Evolutionary conservation across 2,797 vertebrate species (phyloP), one percentile per base, ranked within the genome.

Genomic region (Hydrolagus colliei): DNA sequence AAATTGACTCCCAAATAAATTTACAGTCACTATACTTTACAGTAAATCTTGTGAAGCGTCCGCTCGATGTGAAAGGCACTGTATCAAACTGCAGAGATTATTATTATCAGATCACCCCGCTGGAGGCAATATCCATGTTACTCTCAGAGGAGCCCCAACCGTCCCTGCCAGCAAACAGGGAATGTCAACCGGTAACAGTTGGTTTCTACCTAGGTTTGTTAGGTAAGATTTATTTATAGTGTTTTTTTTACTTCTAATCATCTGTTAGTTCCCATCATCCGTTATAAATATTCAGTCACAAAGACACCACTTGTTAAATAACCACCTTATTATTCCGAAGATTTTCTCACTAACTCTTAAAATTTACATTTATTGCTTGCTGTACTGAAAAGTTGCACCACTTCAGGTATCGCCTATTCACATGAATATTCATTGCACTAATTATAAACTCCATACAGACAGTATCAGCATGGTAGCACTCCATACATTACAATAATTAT

Each of bases 301-400:
- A 71, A 68, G 65, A 4, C 32, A 84, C 27, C 65, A 41, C 71
- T 63, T 84, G 79, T 52, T 71, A 16, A 18, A 35, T 11, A 12
- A 84, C 71, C 41, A 52, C 41, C 41, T 84, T 84, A 71, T 84
- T 71, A 84, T 84, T 84, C 79, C 62, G 32, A 41, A 71, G 16
- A 41, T 9, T 41, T 52, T 71, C 65, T 35, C 79, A 18, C 65
- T 71, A 84, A 68, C 16, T 84, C 79, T 71, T 71, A 71, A 84
- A 84, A 84, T 84, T 84, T 71, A 84, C 65, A 84, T 71, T 67
- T 71, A 84, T 41, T 80, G 65, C 79, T 84, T n/a, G 27, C 79
- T 41, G 71, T 68, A 41, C 63, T 68, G 27, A 41, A 65, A 84
- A 84, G 32, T 84, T 32, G n/a, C 52, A 41, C n/a, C 79, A 68